Conservation (phyloP, 2,888 invertebrate species). For the Pseudococcus longispinus region DNA sequence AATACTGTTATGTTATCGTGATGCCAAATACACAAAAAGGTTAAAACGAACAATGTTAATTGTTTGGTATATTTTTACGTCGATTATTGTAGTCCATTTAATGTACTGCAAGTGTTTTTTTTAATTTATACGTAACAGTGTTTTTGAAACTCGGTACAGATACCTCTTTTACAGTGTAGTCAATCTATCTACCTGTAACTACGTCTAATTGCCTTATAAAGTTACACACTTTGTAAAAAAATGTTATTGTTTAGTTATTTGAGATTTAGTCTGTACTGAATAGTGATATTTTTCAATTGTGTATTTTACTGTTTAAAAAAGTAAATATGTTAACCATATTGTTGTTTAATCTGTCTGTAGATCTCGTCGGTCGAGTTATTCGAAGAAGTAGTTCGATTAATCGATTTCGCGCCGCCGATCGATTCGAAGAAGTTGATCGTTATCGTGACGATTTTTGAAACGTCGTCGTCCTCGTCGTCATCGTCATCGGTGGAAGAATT, state of each 20-base stretch:
- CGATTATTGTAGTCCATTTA: not conserved
- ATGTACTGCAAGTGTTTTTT: not conserved
- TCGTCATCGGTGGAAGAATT: not conserved
- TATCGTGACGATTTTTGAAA: not conserved
- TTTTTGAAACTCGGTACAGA: conserved; percentile 20
- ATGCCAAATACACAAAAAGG: not conserved
- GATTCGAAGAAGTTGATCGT: not conserved
- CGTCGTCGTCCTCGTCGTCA: too few relatives aligned
- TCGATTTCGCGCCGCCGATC: not conserved
- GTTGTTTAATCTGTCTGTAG: not conserved
- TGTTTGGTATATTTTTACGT: not conserved
- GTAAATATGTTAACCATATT: conserved; percentile 50
- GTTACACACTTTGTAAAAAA: conserved; percentile 22
- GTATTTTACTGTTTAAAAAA: conserved; percentile 50
- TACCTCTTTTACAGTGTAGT: conserved; percentile 22
- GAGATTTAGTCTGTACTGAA: conserved; percentile 37
- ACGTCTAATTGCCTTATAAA: conserved; percentile 19
- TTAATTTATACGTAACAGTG: conserved; percentile 2
- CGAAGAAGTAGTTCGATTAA: not conserved
- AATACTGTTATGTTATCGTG: not conserved
- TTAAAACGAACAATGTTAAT: not conserved
- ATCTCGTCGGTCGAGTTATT: not conserved
- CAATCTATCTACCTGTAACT: not conserved
- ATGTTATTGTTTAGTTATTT: conserved; percentile 38
- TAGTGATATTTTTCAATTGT: conserved; percentile 50